These are phyloP conservation scores for Drosophila birchii DNA, from an alignment of 2,888 invertebrate genomes.

Conservation along the genomic window DNA sequence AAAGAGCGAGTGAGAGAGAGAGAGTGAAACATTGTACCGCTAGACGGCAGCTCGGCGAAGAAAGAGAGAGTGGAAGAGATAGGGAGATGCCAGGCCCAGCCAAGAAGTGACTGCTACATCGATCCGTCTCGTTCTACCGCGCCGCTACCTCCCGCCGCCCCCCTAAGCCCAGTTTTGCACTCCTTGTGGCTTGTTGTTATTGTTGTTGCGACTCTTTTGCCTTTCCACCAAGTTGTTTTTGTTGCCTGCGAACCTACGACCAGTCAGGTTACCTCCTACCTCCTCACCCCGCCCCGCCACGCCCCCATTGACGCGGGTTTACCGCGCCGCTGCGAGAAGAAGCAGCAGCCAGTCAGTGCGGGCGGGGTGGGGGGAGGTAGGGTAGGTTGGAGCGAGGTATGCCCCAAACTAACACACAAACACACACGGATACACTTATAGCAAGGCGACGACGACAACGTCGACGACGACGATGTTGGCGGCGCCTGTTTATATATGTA, in stretches of 20 bases:
- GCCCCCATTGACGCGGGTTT: slow-evolving; percentile 43
- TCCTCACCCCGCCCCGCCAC: slow-evolving; percentile 39
- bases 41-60: background rate
- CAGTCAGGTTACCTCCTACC: slow-evolving; percentile 58
- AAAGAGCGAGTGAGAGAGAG: slow-evolving; percentile 6
- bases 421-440: slow-evolving; percentile 33
- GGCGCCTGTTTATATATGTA: slow-evolving; percentile 30
- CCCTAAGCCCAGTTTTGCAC: slow-evolving; percentile 5
- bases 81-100: slow-evolving; percentile 14
- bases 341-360: slow-evolving; percentile 14
- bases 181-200: slow-evolving; percentile 23
- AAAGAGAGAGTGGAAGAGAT: background rate
- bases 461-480: slow-evolving; percentile 29
- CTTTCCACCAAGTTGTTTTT: slow-evolving; percentile 62
- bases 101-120: slow-evolving; percentile 29
- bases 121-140: slow-evolving; percentile 23
- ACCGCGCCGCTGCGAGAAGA: slow-evolving; percentile 41
- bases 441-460: slow-evolving; percentile 36
- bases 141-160: background rate
- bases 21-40: slow-evolving; percentile 29
- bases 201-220: slow-evolving; percentile 62
- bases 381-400: slow-evolving; percentile 8
- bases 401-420: slow-evolving; percentile 68
- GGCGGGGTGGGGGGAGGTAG: background rate
- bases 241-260: slow-evolving; percentile 73